Base-by-base conservation (phyloP, 2,113 vertebrate species). In the Trematomus loennbergii region DNA sequence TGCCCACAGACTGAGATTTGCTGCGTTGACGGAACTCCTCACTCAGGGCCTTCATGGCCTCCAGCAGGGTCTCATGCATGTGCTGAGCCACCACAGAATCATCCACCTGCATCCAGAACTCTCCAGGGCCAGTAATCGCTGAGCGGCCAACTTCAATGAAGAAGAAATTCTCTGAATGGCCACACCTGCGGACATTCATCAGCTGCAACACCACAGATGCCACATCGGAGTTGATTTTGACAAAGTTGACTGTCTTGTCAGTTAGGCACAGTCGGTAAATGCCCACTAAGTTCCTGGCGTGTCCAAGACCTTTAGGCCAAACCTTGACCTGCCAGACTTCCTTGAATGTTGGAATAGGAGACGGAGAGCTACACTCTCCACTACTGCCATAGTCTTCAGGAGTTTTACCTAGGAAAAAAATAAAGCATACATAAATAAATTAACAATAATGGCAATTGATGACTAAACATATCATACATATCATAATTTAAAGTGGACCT, bases 21-120 rank as follows among this genome's bases (percentile, higher is more conserved):
- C 94, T 95, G 25, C 95, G 92, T 58, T 95, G 94, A 17, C 96
- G 95, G 59, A 96, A 96, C 87, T 96, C 96, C 72, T 96, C 96
- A 11, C 96, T 96, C 3, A 96, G 82, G 7, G 93, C 92, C 81
- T 96, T 97, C 96, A 96, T 96, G 81, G 96, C 94, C 68, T 96
- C 95, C 78, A 96, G 91, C 46, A 97, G 91, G 11, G 95, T 96
- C 89, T 97, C 94, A 0, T 96, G 96, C 93, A 97, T 97, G 92
- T 96, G 95, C 91, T 96, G 95, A 15, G 96, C 96, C 67, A 96
- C 95, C 48, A 95, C 93, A 0, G 95, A 93, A 76, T 97, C 95
- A 0, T 96, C 95, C n/a, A 96, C 95, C 88, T 96, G 95, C 95
- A 97, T 96, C 96, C 96, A 97, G 84, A 97, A 95, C 91, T 96